Evolutionary conservation across 2,113 vertebrate species (phyloP), one percentile per base, ranked within the genome.

Genomic region (Cephalopholis sonnerati): DNA sequence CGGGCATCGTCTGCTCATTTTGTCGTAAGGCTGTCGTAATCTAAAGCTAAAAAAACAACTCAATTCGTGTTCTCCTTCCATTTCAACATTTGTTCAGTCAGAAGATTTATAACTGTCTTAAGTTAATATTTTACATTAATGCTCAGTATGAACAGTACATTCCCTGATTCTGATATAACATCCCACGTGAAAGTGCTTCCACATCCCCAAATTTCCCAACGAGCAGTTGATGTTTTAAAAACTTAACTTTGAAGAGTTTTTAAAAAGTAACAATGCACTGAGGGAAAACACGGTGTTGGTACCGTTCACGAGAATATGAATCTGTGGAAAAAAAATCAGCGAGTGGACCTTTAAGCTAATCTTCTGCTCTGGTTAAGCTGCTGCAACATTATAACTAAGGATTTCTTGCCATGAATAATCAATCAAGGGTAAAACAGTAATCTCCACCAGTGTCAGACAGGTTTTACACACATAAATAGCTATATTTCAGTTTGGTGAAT

Each of bases 331-430:
- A 55, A 55, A 29, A 36, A 63, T 65, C 10, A 22, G 6, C 12
- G 36, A 58, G 20, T 55, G 73, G 48, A 76, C 50, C 29, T 57
- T 48, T 57, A 22, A 64, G 58, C 36, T 70, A n/a, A 76, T 64
- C 57, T 39, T 12, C 29, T 83, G 53, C 51, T 58, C 50, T 62
- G 17, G 17, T 82, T 64, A 79, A 59, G 32, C 59, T 72, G 69
- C 65, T 76, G 46, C 20, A 64, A 57, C 22, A 69, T 41, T 46
- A 59, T 22, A 54, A 58, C 27, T 63, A n/a, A 77, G 17, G 62
- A 55, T 62, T 41, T 62, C n/a, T 74, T 73, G 1, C 27, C 53
- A 84, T 76, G 41, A 65, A 79, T 85, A 64, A 83, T 46, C 54
- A 74, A 68, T 62, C 46, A 63, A 29, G 48, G 55, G 13, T 67